A percentile compares a stretch with the other conserved stretches of the same genome.
phyloP scores from a whole-genome alignment of 2,888 invertebrate species.

The Dendrolimus houi region DNA sequence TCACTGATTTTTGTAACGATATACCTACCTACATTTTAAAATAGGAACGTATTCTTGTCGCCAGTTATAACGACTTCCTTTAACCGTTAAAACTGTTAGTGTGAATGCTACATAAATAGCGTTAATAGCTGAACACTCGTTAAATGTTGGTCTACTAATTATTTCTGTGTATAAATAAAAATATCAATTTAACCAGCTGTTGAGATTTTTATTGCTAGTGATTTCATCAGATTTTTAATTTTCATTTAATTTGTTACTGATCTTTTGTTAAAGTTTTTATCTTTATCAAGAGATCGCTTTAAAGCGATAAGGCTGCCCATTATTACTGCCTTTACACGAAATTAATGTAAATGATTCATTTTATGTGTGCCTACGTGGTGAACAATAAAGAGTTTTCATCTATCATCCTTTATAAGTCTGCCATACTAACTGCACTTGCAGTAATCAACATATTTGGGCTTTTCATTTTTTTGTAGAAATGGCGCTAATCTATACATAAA shows the following conservation, averaged over 20 bases:
- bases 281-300: slow-evolving; percentile 6
- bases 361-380: too few species aligned
- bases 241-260: too few species aligned
- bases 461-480: too few species aligned
- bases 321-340: too few species aligned
- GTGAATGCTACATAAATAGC: slow-evolving; percentile 35
- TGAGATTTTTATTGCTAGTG: slow-evolving; percentile 28
- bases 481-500: too few species aligned
- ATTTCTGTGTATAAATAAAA: slow-evolving; percentile 35
- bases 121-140: slow-evolving; percentile 44
- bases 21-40: background rate
- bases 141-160: slow-evolving; percentile 33
- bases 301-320: background rate
- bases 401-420: too few species aligned
- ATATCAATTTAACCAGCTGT: slow-evolving; percentile 29
- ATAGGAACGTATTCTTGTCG: slow-evolving; percentile 30
- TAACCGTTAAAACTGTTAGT: slow-evolving; percentile 39
- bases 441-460: too few species aligned
- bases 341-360: too few species aligned
- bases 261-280: slow-evolving; percentile 13
- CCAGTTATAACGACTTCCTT: slow-evolving; percentile 44
- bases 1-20: too few species aligned
- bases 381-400: too few species aligned
- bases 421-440: too few species aligned
- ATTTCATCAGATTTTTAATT: too few species aligned